Conservation (phyloP, 2,113 vertebrate species). For the Xerus inauris region DNA sequence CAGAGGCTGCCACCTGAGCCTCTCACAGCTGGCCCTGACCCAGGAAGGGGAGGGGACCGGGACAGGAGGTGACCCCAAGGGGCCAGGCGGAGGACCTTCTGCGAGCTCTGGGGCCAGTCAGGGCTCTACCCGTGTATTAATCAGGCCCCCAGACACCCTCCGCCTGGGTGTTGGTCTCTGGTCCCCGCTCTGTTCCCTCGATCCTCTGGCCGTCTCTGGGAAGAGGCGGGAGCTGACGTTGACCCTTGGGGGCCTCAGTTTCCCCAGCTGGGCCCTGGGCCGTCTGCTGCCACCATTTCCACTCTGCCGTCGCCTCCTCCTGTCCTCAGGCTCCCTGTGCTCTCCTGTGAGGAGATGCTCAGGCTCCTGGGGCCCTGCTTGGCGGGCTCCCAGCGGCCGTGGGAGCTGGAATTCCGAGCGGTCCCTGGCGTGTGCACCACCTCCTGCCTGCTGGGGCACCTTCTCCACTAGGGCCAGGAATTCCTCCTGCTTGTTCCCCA, state of each 20-base stretch:
- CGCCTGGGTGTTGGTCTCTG: not conserved
- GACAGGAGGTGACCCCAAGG: not conserved
- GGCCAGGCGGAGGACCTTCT: not conserved
- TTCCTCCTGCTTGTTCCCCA: slow-evolving; percentile 70
- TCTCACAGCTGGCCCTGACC: slow-evolving; percentile 50
- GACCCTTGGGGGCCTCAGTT: not conserved
- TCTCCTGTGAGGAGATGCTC: not conserved
- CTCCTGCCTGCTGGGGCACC: slow-evolving; percentile 77
- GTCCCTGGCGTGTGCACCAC: slow-evolving; percentile 67
- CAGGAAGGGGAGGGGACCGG: not conserved
- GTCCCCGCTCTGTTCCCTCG: rapidly evolving
- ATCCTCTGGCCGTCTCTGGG: not conserved
- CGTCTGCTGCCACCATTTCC: rapidly evolving
- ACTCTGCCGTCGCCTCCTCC: too few relatives aligned
- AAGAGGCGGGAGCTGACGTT: not conserved
- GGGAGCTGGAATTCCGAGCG: slow-evolving; percentile 80
- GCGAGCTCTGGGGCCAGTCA: not conserved
- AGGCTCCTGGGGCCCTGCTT: not conserved
- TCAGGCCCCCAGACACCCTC: not conserved
- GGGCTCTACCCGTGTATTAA: too few relatives aligned
- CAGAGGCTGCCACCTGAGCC: not conserved
- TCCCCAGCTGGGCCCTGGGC: not conserved
- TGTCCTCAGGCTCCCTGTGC: not conserved
- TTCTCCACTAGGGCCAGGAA: slow-evolving; percentile 82
- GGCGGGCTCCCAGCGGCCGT: slow-evolving; percentile 59